A percentile compares a stretch with the other conserved stretches of the same genome.
Evolutionary conservation across 1,140 invertebrate genomes (phyloP).

Genomic region (Plodia interpunctella): DNA sequence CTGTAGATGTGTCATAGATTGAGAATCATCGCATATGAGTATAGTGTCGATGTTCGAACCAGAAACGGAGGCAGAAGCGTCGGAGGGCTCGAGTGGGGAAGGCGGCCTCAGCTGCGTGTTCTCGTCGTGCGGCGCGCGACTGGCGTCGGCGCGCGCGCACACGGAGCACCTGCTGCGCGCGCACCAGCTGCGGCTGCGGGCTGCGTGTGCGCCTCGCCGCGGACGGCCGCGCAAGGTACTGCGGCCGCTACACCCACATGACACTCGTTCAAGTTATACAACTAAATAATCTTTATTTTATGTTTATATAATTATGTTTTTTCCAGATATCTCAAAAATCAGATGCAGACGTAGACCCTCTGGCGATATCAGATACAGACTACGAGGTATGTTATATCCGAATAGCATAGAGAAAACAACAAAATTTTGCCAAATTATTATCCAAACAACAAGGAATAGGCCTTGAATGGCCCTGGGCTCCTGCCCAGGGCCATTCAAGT

Average conservation of each 20-base stretch:
- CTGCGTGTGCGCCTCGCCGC: slow-evolving; percentile 29
- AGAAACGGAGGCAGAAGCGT: too few relatives aligned
- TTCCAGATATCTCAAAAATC: not conserved
- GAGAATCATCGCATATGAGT: too few relatives aligned
- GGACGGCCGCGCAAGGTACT: slow-evolving; percentile 54
- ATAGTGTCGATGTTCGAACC: too few relatives aligned
- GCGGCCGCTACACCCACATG: too few relatives aligned
- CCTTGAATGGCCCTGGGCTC: too few relatives aligned
- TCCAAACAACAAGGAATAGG: too few relatives aligned
- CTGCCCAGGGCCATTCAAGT: too few relatives aligned
- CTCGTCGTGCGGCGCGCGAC: slow-evolving; percentile 47
- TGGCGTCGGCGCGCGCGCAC: slow-evolving; percentile 51
- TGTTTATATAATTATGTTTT: not conserved
- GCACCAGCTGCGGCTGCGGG: slow-evolving; percentile 58
- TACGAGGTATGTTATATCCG: slow-evolving; percentile 50
- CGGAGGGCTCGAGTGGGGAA: not conserved
- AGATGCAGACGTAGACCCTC: slow-evolving; percentile 32
- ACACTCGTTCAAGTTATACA: too few relatives aligned
- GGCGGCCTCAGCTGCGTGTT: slow-evolving; percentile 53
- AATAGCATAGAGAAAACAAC: too few relatives aligned
- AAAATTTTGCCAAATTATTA: too few relatives aligned
- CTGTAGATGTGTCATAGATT: too few relatives aligned
- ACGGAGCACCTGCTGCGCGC: slow-evolving; percentile 61
- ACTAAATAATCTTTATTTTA: too few relatives aligned
- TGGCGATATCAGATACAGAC: slow-evolving; percentile 40